Evolutionary conservation across 2,113 vertebrate species (phyloP).

Genomic region (Octodon degus): DNA sequence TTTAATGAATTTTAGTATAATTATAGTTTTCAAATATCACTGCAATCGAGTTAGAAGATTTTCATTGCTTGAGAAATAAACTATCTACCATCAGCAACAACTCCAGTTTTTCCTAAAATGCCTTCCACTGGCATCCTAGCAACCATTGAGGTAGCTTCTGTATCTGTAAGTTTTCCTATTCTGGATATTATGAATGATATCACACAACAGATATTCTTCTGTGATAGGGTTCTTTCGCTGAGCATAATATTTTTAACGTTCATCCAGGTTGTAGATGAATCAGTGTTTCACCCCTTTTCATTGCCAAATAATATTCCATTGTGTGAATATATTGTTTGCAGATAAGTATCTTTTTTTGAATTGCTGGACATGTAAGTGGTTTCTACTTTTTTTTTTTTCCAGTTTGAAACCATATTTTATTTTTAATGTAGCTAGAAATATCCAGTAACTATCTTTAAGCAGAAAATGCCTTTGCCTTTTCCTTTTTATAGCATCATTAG

Average conservation of each 20-base stretch:
- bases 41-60: background rate
- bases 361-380: background rate
- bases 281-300: background rate
- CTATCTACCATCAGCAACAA: background rate
- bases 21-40: background rate
- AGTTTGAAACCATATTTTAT: no score
- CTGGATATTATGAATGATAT: background rate
- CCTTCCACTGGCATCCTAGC: no score
- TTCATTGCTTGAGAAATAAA: background rate
- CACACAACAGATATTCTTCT: background rate
- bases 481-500: no score
- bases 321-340: rapidly evolving
- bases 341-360: background rate
- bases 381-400: background rate
- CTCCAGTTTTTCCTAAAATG: background rate
- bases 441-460: no score
- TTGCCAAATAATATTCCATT: background rate
- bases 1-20: background rate
- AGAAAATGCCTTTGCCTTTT: no score
- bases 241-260: background rate
- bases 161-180: background rate
- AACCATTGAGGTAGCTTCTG: background rate
- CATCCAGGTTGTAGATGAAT: background rate
- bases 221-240: background rate
- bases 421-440: no score